phyloP scores from a whole-genome alignment of 2,888 invertebrate genomes.

The Macrophya annulata region DNA sequence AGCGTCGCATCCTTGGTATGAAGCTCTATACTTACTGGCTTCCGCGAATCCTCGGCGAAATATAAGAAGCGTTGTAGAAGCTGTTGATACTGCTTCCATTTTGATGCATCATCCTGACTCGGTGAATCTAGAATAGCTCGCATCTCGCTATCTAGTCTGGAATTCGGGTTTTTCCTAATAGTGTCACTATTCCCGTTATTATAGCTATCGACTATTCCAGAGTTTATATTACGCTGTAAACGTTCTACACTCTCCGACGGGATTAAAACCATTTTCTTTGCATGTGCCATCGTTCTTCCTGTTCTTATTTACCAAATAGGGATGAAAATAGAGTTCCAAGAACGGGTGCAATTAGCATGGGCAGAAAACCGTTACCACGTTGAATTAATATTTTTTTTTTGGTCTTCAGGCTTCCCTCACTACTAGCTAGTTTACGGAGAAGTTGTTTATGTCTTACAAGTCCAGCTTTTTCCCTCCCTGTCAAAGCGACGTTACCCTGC shows the following conservation, averaged over 20 bases:
- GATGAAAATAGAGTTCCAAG: slow-evolving; percentile 40
- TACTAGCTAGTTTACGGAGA: not conserved
- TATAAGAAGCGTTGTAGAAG: not conserved
- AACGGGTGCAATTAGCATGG: not conserved
- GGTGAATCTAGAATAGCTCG: too few relatives aligned
- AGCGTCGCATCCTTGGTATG: not conserved
- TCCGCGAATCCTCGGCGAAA: slow-evolving; percentile 18
- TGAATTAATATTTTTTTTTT: slow-evolving; percentile 21
- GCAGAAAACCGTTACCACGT: not conserved
- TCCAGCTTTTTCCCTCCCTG: slow-evolving; percentile 8
- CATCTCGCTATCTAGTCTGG: not conserved
- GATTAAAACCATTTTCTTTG: slow-evolving; percentile 22
- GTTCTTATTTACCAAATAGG: slow-evolving; percentile 24
- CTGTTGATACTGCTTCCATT: slow-evolving; percentile 1
- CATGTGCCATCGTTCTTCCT: not conserved
- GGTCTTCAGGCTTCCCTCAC: not conserved
- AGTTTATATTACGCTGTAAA: not conserved
- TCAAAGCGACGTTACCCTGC: slow-evolving; percentile 28
- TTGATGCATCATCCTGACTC: too few relatives aligned
- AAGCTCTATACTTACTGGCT: not conserved
- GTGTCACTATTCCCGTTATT: not conserved
- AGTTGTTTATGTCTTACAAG: not conserved
- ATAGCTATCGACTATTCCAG: not conserved
- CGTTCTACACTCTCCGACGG: not conserved
- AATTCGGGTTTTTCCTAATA: too few relatives aligned